A percentile compares a stretch with the other conserved stretches of the same genome.
Conservation (phyloP, 1,140 invertebrate genomes). For the Drosophila lowei region DNA sequence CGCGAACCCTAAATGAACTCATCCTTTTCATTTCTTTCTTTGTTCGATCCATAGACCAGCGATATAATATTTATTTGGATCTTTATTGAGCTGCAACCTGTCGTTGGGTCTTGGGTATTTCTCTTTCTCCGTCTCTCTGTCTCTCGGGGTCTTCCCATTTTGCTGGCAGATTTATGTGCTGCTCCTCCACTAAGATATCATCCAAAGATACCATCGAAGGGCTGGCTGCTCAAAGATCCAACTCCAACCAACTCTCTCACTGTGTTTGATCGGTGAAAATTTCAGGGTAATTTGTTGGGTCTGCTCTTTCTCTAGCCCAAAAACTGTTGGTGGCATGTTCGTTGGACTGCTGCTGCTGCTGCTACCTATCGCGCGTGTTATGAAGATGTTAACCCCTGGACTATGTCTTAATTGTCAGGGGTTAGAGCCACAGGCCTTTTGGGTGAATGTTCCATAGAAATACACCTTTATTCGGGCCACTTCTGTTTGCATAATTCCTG, state of each 20-base stretch:
- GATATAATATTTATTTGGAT: constrained; percentile 77
- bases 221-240: constrained; percentile 5
- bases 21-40: constrained; percentile 59
- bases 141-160: constrained; percentile 31
- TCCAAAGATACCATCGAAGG: constrained; percentile 29
- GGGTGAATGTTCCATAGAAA: background rate
- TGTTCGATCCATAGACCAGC: constrained; percentile 43
- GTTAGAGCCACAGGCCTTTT: background rate
- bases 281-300: constrained; percentile 76
- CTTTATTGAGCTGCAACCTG: constrained; percentile 80
- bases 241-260: constrained; percentile 13
- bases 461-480: constrained; percentile 11
- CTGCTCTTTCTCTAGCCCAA: constrained; percentile 33
- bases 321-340: constrained; percentile 74
- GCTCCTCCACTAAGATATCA: constrained; percentile 54
- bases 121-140: constrained; percentile 3
- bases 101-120: constrained; percentile 47
- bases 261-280: constrained; percentile 53
- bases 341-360: constrained; percentile 7
- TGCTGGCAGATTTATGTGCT: constrained; percentile 73
- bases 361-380: constrained; percentile 72
- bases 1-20: constrained; percentile 72
- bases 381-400: constrained; percentile 72
- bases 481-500: constrained; percentile 41
- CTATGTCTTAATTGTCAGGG: constrained; percentile 48